Percentiles rank a stretch among this genome's conserved stretches.
These are phyloP conservation scores for Lucifuga dentata DNA, from an alignment of 2,113 vertebrate genomes.

Conservation along the genomic window DNA sequence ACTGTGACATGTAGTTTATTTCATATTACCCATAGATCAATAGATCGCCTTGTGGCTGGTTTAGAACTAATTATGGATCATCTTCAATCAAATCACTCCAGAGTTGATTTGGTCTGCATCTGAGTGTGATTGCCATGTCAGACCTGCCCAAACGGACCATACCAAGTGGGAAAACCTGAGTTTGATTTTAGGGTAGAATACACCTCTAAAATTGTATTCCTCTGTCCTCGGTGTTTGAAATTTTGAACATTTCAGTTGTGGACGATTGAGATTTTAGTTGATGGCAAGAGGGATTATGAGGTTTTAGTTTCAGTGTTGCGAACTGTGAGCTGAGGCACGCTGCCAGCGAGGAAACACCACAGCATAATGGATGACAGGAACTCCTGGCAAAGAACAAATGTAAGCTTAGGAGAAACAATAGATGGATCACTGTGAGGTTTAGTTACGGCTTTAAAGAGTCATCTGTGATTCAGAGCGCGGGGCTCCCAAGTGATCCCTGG, in stretches of 20 bases:
- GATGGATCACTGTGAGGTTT: constrained; percentile 18
- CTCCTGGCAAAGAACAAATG: constrained; percentile 42
- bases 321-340: constrained; percentile 40
- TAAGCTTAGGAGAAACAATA: constrained; percentile 29
- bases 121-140: no score
- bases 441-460: neutral
- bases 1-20: no score
- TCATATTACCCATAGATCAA: no score
- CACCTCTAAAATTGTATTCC: no score
- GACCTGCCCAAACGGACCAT: no score
- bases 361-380: constrained; percentile 54
- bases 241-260: constrained; percentile 32
- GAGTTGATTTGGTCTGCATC: no score
- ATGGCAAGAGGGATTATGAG: constrained; percentile 24
- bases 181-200: no score
- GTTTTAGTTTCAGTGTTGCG: constrained; percentile 52
- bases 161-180: no score
- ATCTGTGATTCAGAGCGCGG: neutral
- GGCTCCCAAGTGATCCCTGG: constrained; percentile 13
- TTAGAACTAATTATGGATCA: no score
- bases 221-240: neutral
- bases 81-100: no score
- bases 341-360: constrained; percentile 28
- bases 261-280: constrained; percentile 48
- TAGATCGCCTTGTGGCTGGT: no score